Conservation (phyloP, 2,797 vertebrate species). For the Artibeus jamaicensis region DNA sequence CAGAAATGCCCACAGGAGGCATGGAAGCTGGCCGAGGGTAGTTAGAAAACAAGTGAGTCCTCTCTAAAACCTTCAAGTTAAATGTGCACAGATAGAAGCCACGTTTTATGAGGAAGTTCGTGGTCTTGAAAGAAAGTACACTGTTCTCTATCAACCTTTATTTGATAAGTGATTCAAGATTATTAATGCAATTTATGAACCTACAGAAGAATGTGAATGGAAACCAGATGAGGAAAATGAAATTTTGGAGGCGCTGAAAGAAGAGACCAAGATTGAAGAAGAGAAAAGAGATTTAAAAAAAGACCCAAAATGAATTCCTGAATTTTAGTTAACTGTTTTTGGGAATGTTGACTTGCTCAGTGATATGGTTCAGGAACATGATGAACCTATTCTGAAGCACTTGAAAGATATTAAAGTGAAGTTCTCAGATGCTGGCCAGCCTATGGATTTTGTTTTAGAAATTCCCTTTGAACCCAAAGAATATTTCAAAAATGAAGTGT, state of each 20-base stretch:
- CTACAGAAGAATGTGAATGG: conserved; percentile 98
- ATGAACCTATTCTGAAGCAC: conserved; percentile 97
- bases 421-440: conserved; percentile 96
- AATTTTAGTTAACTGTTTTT: conserved; percentile 98
- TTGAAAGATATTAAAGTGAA: conserved; percentile 99
- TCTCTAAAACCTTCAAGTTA: conserved; percentile 98
- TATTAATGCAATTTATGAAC: conserved; percentile 96
- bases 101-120: conserved; percentile 99
- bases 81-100: conserved; percentile 97
- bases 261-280: conserved; percentile 96
- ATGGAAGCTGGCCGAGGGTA: conserved; percentile 97
- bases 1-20: conserved; percentile 96
- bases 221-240: conserved; percentile 95
- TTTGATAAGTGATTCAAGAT: conserved; percentile 99
- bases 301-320: conserved; percentile 98
- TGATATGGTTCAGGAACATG: conserved; percentile 99
- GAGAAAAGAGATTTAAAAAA: conserved; percentile 99
- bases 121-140: conserved; percentile 97
- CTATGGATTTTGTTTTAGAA: conserved; percentile 98
- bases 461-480: conserved; percentile 97
- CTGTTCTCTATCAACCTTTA: conserved; percentile 96
- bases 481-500: conserved; percentile 95
- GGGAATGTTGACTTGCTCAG: conserved; percentile 98
- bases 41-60: conserved; percentile 97
- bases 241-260: conserved; percentile 97